Evolutionary conservation across 2,888 invertebrate genomes (phyloP).

Genomic region (Protonemura montana): DNA sequence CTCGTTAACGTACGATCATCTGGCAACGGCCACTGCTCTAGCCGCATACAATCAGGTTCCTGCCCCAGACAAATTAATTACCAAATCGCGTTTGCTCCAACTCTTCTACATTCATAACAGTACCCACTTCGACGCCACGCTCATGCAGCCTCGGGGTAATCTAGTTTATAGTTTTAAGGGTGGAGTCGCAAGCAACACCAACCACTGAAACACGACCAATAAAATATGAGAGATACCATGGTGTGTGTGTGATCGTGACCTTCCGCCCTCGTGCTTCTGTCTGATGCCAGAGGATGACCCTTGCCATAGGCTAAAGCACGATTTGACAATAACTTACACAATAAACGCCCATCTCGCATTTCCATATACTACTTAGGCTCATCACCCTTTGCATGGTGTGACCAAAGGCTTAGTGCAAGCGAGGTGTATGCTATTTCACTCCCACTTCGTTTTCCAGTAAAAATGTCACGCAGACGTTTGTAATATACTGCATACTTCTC

Average conservation of each 20-base stretch:
- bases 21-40: not conserved
- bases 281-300: not conserved
- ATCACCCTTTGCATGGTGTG: not conserved
- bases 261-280: not conserved
- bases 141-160: not conserved
- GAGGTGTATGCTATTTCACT: not conserved
- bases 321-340: not conserved
- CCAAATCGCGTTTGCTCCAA: not conserved
- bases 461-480: not conserved
- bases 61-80: not conserved
- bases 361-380: not conserved
- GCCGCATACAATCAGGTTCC: not conserved
- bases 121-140: not conserved
- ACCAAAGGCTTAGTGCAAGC: not conserved
- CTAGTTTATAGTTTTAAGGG: conserved; percentile 12
- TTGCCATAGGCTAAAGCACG: not conserved
- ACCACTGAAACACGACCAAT: not conserved
- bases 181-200: not conserved
- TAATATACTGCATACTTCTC: not conserved
- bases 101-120: not conserved
- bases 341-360: not conserved
- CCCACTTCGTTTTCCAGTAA: not conserved
- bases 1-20: not conserved
- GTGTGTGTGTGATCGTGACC: not conserved
- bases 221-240: not conserved